Evolutionary conservation across 1,140 invertebrate genomes (phyloP).

Genomic region (Drepana arcuata): DNA sequence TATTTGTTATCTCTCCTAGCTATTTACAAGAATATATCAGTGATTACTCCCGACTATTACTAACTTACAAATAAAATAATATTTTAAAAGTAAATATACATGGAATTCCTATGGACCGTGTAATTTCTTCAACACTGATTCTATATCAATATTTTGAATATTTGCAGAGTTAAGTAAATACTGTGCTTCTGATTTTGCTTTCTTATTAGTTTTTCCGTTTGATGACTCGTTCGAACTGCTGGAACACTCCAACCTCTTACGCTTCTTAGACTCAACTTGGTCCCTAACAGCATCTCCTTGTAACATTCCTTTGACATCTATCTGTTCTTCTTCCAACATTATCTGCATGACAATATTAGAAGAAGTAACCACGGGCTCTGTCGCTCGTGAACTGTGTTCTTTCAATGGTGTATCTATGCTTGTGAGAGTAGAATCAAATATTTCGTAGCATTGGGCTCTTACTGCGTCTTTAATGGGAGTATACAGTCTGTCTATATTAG

Average conservation of each 20-base stretch:
- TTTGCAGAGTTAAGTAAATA: conserved; percentile 46
- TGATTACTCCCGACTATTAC: too few relatives aligned
- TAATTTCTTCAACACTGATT: conserved; percentile 54
- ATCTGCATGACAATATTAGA: conserved; percentile 34
- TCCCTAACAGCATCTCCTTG: too few relatives aligned
- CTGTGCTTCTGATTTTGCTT: conserved; percentile 38
- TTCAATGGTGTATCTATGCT: conserved; percentile 58
- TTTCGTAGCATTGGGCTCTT: conserved; percentile 39
- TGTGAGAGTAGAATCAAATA: conserved; percentile 58
- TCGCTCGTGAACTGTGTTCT: conserved; percentile 22
- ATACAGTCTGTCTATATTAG: conserved; percentile 37
- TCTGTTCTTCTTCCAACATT: conserved; percentile 43
- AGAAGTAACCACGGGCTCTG: conserved; percentile 22
- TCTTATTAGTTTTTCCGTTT: conserved; percentile 32
- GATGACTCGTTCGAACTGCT: conserved; percentile 30
- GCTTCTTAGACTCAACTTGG: conserved; percentile 41
- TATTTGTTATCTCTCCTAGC: too few relatives aligned
- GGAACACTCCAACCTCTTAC: conserved; percentile 37
- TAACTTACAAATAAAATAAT: too few relatives aligned
- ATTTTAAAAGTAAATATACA: too few relatives aligned
- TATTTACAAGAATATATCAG: too few relatives aligned
- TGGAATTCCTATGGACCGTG: conserved; percentile 53
- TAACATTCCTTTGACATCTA: conserved; percentile 34
- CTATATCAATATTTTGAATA: conserved; percentile 64
- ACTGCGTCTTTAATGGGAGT: conserved; percentile 46